These are phyloP conservation scores for Papilio gigon DNA, from an alignment of 2,888 invertebrate species.

Conservation along the genomic window DNA sequence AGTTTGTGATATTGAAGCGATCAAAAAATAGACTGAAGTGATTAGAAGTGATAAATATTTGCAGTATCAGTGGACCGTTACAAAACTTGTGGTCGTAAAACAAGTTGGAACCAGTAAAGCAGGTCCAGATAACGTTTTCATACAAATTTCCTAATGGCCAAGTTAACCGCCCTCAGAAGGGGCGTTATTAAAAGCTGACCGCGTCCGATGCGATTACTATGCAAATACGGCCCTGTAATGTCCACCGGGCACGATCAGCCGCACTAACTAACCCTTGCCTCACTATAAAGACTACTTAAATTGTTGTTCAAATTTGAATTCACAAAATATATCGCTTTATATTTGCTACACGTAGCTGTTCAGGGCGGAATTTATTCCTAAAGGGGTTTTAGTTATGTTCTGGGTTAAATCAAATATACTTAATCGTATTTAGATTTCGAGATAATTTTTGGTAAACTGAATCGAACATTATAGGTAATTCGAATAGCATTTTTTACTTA, in stretches of 20 bases:
- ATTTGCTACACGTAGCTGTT: conserved; percentile 18
- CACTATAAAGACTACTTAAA: conserved; percentile 33
- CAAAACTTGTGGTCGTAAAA: conserved; percentile 37
- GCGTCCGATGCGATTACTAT: conserved; percentile 68
- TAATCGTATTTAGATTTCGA: neutral
- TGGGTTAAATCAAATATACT: neutral
- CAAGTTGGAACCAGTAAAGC: conserved; percentile 34
- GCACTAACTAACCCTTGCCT: conserved; percentile 37
- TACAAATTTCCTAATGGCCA: conserved; percentile 45
- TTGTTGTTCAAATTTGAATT: conserved; percentile 37
- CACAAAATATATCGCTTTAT: conserved; percentile 26
- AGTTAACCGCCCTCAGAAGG: conserved; percentile 47
- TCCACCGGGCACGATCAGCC: conserved; percentile 60
- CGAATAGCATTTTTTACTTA: no score
- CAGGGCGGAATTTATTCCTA: conserved; percentile 7
- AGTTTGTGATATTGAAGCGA: neutral
- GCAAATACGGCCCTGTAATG: conserved; percentile 69
- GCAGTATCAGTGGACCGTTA: conserved; percentile 30
- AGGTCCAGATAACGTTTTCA: conserved; percentile 37
- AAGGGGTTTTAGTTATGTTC: neutral
- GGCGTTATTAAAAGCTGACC: conserved; percentile 69
- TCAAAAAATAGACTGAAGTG: conserved; percentile 21
- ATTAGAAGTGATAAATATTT: conserved; percentile 3
- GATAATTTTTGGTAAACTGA: no score
- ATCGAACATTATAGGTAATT: no score